These are phyloP conservation scores for Platypus cylindrus DNA, from an alignment of 2,888 invertebrate species.

Conservation along the genomic window DNA sequence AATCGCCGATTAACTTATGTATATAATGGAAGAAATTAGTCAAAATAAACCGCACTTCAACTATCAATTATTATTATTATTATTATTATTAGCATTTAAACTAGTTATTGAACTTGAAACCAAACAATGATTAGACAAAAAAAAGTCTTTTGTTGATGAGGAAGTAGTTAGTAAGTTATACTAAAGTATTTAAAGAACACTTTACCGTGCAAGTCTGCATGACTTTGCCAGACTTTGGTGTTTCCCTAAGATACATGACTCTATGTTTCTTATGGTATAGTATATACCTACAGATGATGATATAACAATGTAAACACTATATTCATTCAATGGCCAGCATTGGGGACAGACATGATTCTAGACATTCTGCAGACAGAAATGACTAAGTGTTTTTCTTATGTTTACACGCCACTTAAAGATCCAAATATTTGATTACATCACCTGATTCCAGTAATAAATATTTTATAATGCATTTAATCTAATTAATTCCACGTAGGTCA, in stretches of 20 bases:
- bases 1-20: no score
- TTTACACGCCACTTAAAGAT: no score
- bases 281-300: no score
- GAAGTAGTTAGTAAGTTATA: conserved; percentile 11
- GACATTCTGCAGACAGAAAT: conserved; percentile 31
- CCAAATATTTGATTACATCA: no score
- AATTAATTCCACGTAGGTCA: no score
- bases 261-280: conserved; percentile 23
- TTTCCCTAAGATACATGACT: conserved; percentile 34
- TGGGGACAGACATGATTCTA: conserved; percentile 26
- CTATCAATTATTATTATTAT: background rate
- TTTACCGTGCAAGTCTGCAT: conserved; percentile 32
- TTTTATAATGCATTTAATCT: no score
- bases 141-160: conserved; percentile 4
- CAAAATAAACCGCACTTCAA: no score
- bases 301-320: conserved; percentile 33
- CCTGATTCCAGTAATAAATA: no score
- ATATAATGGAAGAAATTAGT: no score
- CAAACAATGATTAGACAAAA: conserved; percentile 15
- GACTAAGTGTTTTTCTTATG: conserved; percentile 22
- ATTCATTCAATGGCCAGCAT: conserved; percentile 31
- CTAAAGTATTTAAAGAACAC: conserved; percentile 10
- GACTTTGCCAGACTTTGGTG: conserved; percentile 33
- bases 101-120: conserved; percentile 12
- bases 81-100: conserved; percentile 8